These are phyloP conservation scores for Trichonephila inaurata DNA, from an alignment of 1,140 invertebrate species.

Conservation along the genomic window DNA sequence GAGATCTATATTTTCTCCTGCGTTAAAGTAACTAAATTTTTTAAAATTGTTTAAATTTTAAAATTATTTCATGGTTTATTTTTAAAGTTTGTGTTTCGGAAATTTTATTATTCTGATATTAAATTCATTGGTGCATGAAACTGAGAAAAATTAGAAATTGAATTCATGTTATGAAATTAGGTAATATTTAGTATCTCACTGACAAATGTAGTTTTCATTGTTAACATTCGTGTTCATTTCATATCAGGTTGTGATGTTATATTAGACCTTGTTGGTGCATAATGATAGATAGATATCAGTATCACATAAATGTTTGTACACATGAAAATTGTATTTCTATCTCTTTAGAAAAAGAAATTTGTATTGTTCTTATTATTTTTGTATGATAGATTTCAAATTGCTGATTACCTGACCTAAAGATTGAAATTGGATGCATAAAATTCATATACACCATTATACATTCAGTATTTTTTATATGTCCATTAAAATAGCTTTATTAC, in stretches of 20 bases:
- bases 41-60: not conserved
- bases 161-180: not conserved
- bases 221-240: constrained; percentile 18
- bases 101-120: too few relatives aligned
- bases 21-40: not conserved
- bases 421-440: constrained; percentile 33
- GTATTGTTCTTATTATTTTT: constrained; percentile 75
- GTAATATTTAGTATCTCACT: constrained; percentile 3
- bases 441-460: too few relatives aligned
- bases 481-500: too few relatives aligned
- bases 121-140: not conserved
- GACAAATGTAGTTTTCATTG: constrained; percentile 32
- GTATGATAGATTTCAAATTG: constrained; percentile 61
- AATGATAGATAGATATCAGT: constrained; percentile 29
- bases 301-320: constrained; percentile 73
- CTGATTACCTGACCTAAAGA: constrained; percentile 9
- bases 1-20: not conserved
- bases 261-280: constrained; percentile 34
- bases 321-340: constrained; percentile 52
- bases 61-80: not conserved
- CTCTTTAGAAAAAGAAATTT: constrained; percentile 62
- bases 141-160: not conserved
- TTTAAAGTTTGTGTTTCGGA: too few relatives aligned
- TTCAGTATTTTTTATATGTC: too few relatives aligned
- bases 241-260: constrained; percentile 37